Base-by-base conservation (phyloP, 2,797 vertebrate species). In the Onychomys torridus region DNA sequence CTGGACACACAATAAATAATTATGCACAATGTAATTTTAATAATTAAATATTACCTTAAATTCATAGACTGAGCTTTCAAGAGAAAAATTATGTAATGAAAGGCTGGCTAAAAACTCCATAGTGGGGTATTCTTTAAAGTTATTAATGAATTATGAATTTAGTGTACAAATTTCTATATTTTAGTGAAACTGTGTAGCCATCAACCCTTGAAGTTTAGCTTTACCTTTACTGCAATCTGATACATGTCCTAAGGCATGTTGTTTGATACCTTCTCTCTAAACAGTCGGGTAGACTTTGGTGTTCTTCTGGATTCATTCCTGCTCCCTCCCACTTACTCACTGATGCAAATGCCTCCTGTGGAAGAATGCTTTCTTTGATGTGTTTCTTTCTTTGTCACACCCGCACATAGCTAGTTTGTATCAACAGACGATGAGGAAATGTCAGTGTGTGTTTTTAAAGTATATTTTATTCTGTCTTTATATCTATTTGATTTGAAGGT, bases 221-320 rank as follows among this genome's bases (percentile, higher is more conserved):
- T 94, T 40, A n/a, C 43, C 57, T 94, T 32, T 75, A 63, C 19
- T 88, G 67, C 77, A 92, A 89, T 89, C 82, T 81, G 83, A 93
- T 83, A 75, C 3, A 90, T 96, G 75, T 92, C 96, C 96, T 96
- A 90, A 96, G 96, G 90, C 93, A 95, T 96, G 61, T 40, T 96
- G 37, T 97, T 95, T 97, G 96, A 97, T 96, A 96, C 96, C 95
- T 93, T 94, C 78, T 96, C 65, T 97, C 92, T 96, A 91, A 96
- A 97, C 71, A 92, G 61, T 49, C 87, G 86, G 85, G 78, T 95
- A 78, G 90, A 94, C 90, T 97, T 96, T 96, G 86, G 93, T 69
- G 94, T 92, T 93, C 77, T 34, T 89, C 94, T 94, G 71, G 97
- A 96, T 93, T 96, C 94, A 94, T 81, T 94, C 52, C 67, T 77